phyloP scores from a whole-genome alignment of 2,888 invertebrate species.

The Galeruca laticollis region DNA sequence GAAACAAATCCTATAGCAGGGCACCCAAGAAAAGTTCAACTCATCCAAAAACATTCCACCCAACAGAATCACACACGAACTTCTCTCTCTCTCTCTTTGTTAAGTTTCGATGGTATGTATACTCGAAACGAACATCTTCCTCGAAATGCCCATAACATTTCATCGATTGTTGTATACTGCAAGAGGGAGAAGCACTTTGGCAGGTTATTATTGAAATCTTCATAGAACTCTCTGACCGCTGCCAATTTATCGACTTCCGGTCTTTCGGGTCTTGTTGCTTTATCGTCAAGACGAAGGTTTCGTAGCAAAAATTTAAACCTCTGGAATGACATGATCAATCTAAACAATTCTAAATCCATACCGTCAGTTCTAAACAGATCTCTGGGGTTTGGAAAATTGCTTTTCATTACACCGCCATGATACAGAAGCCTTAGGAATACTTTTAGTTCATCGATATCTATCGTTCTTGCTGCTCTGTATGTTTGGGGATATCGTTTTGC shows the following conservation, averaged over 20 bases:
- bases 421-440: conserved; percentile 21
- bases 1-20: too few species aligned
- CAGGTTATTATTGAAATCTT: too few species aligned
- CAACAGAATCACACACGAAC: too few species aligned
- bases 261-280: conserved; percentile 6
- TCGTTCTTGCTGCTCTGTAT: conserved; percentile 22
- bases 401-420: too few species aligned
- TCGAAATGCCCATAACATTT: conserved; percentile 18
- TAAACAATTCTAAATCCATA: conserved; percentile 15
- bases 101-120: too few species aligned
- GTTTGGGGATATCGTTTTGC: conserved; percentile 14
- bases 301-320: conserved; percentile 7
- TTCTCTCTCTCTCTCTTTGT: too few species aligned
- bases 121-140: conserved; percentile 20
- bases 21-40: too few species aligned
- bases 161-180: conserved; percentile 18
- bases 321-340: neutral
- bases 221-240: conserved; percentile 9
- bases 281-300: too few species aligned
- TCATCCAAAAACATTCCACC: too few species aligned
- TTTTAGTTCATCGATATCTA: conserved; percentile 27
- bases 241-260: conserved; percentile 11
- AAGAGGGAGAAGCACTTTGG: conserved; percentile 7
- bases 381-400: neutral
- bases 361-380: conserved; percentile 17